Conservation (phyloP, 2,888 invertebrate genomes). For the Diaphora mendica region DNA sequence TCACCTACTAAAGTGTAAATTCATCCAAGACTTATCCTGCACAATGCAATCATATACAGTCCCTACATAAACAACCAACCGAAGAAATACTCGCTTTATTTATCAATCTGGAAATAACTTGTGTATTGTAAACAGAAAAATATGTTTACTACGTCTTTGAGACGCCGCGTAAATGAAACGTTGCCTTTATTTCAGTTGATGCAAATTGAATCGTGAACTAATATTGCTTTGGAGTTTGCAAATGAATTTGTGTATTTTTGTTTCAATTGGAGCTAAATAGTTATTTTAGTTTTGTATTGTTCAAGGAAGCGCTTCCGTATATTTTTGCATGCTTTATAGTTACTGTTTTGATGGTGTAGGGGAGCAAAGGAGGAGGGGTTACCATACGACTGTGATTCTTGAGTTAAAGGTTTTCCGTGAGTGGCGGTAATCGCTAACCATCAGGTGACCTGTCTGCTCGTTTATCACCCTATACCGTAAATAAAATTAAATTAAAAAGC, state of each 20-base stretch:
- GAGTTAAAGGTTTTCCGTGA: no score
- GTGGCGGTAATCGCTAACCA: no score
- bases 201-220: constrained; percentile 44
- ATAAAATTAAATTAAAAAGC: no score
- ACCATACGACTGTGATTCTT: no score
- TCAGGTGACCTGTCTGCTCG: no score
- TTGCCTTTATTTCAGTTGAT: constrained; percentile 38
- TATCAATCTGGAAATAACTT: constrained; percentile 57
- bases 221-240: constrained; percentile 28
- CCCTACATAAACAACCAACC: constrained; percentile 45
- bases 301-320: not conserved
- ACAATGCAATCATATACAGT: not conserved
- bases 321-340: not conserved
- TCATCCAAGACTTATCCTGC: constrained; percentile 27
- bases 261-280: constrained; percentile 17
- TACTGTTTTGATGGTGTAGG: no score
- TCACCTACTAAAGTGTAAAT: not conserved
- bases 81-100: constrained; percentile 52
- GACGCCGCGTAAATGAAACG: constrained; percentile 46
- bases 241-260: constrained; percentile 15
- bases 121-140: constrained; percentile 62
- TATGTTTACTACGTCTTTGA: constrained; percentile 67
- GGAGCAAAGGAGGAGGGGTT: not conserved
- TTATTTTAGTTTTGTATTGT: not conserved
- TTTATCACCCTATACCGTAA: no score